Percentiles rank a stretch among this genome's conserved stretches.
Conservation (phyloP, 92 coral and sea anemone genomes). For the Zoanthus sociatus region DNA sequence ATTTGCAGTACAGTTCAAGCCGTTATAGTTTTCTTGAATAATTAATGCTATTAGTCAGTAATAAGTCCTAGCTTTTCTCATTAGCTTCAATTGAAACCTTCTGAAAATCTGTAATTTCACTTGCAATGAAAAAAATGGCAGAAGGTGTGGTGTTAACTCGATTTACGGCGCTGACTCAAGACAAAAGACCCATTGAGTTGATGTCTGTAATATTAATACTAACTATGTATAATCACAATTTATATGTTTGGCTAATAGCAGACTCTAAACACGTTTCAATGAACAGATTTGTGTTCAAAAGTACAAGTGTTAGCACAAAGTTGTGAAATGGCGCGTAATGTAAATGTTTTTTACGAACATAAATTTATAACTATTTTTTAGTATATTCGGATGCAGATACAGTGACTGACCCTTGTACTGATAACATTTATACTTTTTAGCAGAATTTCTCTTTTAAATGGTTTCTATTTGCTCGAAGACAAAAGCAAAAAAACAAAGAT, state of each 20-base stretch:
- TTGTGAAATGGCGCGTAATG: background rate
- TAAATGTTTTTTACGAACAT: no score
- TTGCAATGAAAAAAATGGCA: conserved; percentile 19
- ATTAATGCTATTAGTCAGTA: conserved; percentile 46
- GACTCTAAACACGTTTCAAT: conserved; percentile 16
- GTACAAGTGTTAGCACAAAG: background rate
- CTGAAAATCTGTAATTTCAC: conserved; percentile 49
- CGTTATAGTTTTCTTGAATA: conserved; percentile 42
- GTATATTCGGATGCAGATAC: background rate
- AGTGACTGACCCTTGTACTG: background rate
- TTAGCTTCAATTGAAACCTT: conserved; percentile 33
- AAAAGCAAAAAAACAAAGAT: background rate
- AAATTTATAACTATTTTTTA: no score
- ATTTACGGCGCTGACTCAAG: background rate
- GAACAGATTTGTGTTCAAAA: background rate
- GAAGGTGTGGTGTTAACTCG: conserved; percentile 40
- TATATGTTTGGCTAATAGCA: conserved; percentile 24
- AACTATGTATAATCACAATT: conserved; percentile 22
- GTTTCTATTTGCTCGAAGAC: background rate
- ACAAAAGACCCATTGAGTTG: conserved; percentile 1
- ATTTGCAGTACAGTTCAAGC: conserved; percentile 31
- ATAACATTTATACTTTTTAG: background rate
- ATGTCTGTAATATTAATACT: conserved; percentile 9
- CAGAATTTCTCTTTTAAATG: background rate
- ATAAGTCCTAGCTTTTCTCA: conserved; percentile 37